A percentile compares a stretch with the other conserved stretches of the same genome.
These are phyloP conservation scores for Mechanitis mazaeus DNA, from an alignment of 2,888 invertebrate species.

Conservation along the genomic window DNA sequence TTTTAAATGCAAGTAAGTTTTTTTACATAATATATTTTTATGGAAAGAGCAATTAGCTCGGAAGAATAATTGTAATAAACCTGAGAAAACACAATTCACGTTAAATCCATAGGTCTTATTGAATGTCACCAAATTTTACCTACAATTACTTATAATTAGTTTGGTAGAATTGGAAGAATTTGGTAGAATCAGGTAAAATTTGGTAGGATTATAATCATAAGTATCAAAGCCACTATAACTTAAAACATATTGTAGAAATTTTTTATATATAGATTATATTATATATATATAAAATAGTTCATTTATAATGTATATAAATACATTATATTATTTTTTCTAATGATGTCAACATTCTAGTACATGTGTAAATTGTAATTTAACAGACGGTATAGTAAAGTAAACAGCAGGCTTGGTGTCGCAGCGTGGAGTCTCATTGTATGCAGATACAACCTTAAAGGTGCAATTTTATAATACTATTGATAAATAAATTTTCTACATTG, in stretches of 20 bases:
- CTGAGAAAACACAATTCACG: too few species aligned
- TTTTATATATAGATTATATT: background rate
- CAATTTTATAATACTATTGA: constrained; percentile 51
- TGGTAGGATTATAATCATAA: too few species aligned
- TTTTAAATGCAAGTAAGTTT: too few species aligned
- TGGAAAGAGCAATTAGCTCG: too few species aligned
- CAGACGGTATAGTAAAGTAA: constrained; percentile 12
- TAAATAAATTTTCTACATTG: constrained; percentile 55
- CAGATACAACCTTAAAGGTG: constrained; percentile 55
- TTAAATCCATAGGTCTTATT: too few species aligned
- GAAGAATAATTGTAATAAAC: too few species aligned
- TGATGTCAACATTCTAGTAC: background rate
- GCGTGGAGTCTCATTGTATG: constrained; percentile 55
- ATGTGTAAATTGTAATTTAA: constrained; percentile 22
- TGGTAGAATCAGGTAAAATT: too few species aligned
- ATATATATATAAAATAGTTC: background rate
- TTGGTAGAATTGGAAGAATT: too few species aligned
- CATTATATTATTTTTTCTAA: background rate
- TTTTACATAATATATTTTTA: too few species aligned
- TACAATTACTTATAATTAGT: too few species aligned
- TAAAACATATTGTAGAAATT: background rate
- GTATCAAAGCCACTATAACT: too few species aligned
- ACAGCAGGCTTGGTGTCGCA: constrained; percentile 34
- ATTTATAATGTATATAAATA: background rate
- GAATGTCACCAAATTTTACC: too few species aligned